Conservation (phyloP, 2,113 vertebrate genomes). For the Brachypodius melanocephalos region DNA sequence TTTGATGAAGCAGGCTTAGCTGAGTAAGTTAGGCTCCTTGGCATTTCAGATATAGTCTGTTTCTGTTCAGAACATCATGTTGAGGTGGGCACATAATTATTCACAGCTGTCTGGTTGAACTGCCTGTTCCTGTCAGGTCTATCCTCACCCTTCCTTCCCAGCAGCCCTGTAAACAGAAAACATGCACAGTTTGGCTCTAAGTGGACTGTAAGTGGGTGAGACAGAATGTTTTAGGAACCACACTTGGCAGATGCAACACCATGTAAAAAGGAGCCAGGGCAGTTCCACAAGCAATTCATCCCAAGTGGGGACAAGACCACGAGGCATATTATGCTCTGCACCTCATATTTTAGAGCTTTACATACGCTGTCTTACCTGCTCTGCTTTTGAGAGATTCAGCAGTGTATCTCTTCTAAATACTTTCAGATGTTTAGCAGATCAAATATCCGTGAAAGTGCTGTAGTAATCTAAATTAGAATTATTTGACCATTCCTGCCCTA, state of each 20-base stretch:
- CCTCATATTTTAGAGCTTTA: neutral
- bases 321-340: neutral
- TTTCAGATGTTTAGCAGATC: conserved; percentile 30
- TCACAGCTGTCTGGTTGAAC: conserved; percentile 43
- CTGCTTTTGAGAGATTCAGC: neutral
- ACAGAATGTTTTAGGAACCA: conserved; percentile 45
- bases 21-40: neutral
- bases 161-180: conserved; percentile 29
- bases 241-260: neutral
- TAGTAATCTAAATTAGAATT: conserved; percentile 31
- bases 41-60: neutral
- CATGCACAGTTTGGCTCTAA: neutral
- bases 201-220: neutral
- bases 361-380: neutral
- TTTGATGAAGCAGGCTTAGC: neutral
- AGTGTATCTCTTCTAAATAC: neutral
- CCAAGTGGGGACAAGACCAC: neutral
- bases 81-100: conserved; percentile 28
- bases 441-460: neutral
- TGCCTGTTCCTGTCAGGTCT: conserved; percentile 34
- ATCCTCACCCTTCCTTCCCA: conserved; percentile 32
- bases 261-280: neutral
- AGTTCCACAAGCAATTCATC: conserved; percentile 19
- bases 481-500: neutral
- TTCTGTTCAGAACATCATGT: conserved; percentile 8